phyloP scores from a whole-genome alignment of 2,888 invertebrate species.

The Pyrgus malvae region DNA sequence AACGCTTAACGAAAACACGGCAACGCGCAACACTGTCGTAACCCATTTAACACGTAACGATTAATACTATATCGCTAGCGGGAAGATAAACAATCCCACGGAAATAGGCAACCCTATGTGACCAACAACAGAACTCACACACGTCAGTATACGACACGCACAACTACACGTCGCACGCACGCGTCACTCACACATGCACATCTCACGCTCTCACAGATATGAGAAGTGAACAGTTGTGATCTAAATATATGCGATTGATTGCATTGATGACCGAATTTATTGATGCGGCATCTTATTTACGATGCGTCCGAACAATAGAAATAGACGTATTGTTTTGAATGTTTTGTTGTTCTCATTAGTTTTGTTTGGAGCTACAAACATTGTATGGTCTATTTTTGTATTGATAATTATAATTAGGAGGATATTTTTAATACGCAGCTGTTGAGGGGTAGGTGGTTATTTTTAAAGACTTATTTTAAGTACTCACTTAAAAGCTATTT shows the following conservation, averaged over 20 bases:
- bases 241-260: constrained; percentile 48
- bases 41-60: constrained; percentile 22
- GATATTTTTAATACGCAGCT: neutral
- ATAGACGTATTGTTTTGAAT: constrained; percentile 12
- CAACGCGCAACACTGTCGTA: constrained; percentile 14
- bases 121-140: constrained; percentile 25
- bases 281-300: constrained; percentile 44
- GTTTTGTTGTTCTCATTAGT: constrained; percentile 21
- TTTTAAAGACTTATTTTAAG: too few relatives aligned
- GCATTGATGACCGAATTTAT: constrained; percentile 35
- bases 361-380: neutral
- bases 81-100: constrained; percentile 57
- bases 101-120: constrained; percentile 60
- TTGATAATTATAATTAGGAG: too few relatives aligned
- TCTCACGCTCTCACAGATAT: constrained; percentile 26
- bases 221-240: constrained; percentile 30
- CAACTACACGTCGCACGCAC: neutral
- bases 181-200: constrained; percentile 16
- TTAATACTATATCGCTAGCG: constrained; percentile 42
- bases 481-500: too few relatives aligned
- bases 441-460: too few relatives aligned
- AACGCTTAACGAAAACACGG: constrained; percentile 2
- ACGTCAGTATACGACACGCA: neutral
- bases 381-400: neutral
- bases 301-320: neutral